Evolutionary conservation across 2,113 vertebrate genomes (phyloP).

Genomic region (Paradisaea rubra): DNA sequence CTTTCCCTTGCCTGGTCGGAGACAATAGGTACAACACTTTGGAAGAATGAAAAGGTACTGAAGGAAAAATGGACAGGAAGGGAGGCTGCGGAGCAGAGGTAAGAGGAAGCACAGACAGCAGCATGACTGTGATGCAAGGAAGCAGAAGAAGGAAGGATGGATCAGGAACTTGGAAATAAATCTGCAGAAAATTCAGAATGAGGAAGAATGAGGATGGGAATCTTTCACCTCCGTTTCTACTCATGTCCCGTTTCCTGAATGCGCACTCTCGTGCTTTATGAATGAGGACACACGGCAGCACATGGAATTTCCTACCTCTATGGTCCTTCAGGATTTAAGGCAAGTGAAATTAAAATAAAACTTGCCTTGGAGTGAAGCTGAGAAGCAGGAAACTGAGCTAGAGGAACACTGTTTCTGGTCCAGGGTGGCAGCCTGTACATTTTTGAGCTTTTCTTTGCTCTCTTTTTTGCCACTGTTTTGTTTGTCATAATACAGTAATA

Average conservation of each 20-base stretch:
- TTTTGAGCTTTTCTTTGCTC: not conserved
- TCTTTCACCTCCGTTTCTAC: not conserved
- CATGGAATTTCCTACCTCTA: not conserved
- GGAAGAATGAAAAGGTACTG: not conserved
- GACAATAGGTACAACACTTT: not conserved
- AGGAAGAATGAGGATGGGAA: not conserved
- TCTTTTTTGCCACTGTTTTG: not conserved
- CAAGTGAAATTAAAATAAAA: not conserved
- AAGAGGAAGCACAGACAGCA: not conserved
- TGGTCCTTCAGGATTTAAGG: not conserved
- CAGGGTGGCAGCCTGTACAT: not conserved
- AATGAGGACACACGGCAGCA: not conserved
- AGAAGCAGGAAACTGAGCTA: not conserved
- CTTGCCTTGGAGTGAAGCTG: not conserved
- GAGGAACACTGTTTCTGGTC: not conserved
- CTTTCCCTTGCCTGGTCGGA: not conserved
- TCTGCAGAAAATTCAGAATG: not conserved
- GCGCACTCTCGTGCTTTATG: rapidly evolving
- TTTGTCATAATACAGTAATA: not conserved
- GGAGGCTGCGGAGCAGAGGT: rapidly evolving
- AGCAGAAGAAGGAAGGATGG: not conserved
- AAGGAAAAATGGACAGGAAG: not conserved
- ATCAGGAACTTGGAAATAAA: not conserved
- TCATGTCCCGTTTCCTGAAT: not conserved
- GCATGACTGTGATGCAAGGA: rapidly evolving